phyloP scores from a whole-genome alignment of 2,797 vertebrate genomes.

The Cephalopachus bancanus region DNA sequence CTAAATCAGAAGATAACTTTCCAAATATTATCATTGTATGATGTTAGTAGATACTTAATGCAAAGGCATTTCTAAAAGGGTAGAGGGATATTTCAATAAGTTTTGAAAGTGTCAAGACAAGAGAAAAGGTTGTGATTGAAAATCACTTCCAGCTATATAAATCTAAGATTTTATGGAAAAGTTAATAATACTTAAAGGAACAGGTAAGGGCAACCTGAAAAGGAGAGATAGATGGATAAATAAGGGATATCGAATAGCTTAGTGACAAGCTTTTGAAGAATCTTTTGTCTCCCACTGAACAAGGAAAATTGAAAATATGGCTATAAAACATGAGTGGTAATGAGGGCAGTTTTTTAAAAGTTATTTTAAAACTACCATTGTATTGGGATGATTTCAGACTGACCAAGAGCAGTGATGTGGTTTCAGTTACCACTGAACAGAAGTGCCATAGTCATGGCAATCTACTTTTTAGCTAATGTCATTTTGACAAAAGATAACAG shows the following conservation, averaged over 20 bases:
- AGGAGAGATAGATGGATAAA: not conserved
- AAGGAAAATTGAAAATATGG: not conserved
- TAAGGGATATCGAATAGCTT: not conserved
- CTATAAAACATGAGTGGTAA: not conserved
- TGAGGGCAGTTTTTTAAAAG: not conserved
- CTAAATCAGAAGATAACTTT: not conserved
- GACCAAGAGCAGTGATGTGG: not conserved
- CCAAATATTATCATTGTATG: not conserved
- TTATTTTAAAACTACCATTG: not conserved
- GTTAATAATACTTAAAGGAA: not conserved
- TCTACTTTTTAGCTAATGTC: not conserved
- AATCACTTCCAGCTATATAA: not conserved
- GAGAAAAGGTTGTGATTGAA: not conserved
- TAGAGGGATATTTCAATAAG: not conserved
- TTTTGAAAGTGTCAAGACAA: not conserved
- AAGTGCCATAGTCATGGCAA: not conserved
- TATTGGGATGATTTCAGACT: slow-evolving; percentile 2
- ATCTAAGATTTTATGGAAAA: not conserved
- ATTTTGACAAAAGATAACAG: not conserved
- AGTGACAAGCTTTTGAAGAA: slow-evolving; percentile 15
- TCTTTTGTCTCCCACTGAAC: not conserved
- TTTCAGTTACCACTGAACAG: not conserved
- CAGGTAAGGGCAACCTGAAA: not conserved
- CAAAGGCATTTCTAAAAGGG: not conserved
- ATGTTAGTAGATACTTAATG: slow-evolving; percentile 8